Conservation (phyloP, 2,113 vertebrate genomes). For the Scalopus aquaticus region DNA sequence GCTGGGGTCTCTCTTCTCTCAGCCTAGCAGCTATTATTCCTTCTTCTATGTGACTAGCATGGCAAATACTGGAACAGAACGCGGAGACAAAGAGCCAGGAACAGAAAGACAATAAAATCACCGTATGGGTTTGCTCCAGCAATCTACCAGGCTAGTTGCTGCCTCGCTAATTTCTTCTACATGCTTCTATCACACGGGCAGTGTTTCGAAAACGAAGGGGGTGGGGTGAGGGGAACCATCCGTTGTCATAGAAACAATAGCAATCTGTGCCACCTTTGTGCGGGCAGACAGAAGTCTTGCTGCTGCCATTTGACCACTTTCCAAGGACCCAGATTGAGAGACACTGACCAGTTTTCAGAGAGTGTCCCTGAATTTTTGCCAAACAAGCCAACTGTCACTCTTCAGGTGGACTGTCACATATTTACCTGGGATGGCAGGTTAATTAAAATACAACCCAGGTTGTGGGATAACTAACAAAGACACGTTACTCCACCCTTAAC, state of each 20-base stretch:
- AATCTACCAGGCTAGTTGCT: conserved; percentile 8
- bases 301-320: conserved; percentile 36
- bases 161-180: conserved; percentile 8
- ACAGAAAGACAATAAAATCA: not conserved
- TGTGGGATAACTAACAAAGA: not conserved
- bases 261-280: conserved; percentile 40
- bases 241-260: conserved; percentile 83
- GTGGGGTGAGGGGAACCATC: not conserved
- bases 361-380: conserved; percentile 61
- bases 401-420: conserved; percentile 57
- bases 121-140: not conserved
- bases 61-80: conserved; percentile 20
- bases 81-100: not conserved
- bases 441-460: conserved; percentile 25
- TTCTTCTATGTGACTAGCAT: conserved; percentile 37
- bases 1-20: conserved; percentile 41
- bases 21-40: conserved; percentile 31
- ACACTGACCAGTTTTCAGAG: not conserved
- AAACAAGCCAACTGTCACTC: conserved; percentile 7
- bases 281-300: not conserved
- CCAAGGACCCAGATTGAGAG: conserved; percentile 75
- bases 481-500: not conserved
- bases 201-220: conserved; percentile 11
- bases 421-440: conserved; percentile 51
- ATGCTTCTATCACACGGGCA: not conserved